A percentile compares a stretch with the other conserved stretches of the same genome.
Evolutionary conservation across 1,140 invertebrate species (phyloP).

Genomic region (Ridgeia piscesae): DNA sequence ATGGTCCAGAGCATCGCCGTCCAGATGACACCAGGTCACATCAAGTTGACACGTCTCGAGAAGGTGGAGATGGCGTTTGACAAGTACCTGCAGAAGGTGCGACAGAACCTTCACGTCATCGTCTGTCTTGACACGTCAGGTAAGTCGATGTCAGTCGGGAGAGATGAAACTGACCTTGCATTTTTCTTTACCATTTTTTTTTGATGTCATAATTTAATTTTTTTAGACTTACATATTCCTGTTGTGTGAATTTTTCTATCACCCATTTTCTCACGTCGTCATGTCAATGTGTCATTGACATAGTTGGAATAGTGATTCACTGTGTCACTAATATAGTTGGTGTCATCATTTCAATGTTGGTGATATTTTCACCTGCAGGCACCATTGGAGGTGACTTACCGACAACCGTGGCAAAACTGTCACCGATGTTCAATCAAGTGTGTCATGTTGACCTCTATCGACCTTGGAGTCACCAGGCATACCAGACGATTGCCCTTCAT

Average conservation of each 20-base stretch:
- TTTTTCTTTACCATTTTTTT: too few species aligned
- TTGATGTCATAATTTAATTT: too few species aligned
- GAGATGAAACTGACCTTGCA: too few species aligned
- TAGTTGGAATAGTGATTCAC: not conserved
- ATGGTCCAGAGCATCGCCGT: constrained; percentile 50
- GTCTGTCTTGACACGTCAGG: constrained; percentile 43
- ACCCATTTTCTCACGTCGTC: not conserved
- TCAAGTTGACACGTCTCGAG: constrained; percentile 50
- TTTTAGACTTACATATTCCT: too few species aligned
- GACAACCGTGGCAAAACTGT: constrained; percentile 28
- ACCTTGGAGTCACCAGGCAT: constrained; percentile 49
- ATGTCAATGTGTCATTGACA: not conserved
- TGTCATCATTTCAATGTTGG: not conserved
- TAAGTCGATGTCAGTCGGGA: not conserved
- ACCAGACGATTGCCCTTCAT: constrained; percentile 41
- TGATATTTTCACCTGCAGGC: too few species aligned
- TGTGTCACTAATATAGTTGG: not conserved
- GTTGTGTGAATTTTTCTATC: too few species aligned
- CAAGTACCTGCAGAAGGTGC: constrained; percentile 46
- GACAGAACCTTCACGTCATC: constrained; percentile 53
- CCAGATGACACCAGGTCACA: constrained; percentile 54
- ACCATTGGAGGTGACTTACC: not conserved
- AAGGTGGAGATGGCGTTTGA: constrained; percentile 53
- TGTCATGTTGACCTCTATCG: constrained; percentile 47
- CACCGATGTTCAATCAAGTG: constrained; percentile 44